Conservation (phyloP, 2,888 invertebrate species). For the Phoenoteleia sp. region DNA sequence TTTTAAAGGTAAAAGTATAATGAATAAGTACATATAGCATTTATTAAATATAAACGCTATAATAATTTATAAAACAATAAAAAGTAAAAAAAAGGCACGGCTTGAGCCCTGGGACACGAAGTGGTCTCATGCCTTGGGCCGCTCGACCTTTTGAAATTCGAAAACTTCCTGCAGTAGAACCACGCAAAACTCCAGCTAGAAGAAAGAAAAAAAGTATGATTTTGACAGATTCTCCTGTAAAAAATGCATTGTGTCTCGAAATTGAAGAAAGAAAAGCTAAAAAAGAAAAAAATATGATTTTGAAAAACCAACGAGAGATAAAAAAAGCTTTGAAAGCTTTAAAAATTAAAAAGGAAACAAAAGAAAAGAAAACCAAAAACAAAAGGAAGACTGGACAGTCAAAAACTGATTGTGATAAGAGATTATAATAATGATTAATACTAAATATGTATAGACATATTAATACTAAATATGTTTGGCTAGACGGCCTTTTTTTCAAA, state of each 20-base stretch:
- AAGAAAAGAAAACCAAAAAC: background rate
- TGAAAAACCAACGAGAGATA: conserved; percentile 16
- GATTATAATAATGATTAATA: too few species aligned
- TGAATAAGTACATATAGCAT: too few species aligned
- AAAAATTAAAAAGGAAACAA: background rate
- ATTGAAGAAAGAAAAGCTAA: conserved; percentile 11
- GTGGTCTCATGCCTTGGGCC: too few species aligned
- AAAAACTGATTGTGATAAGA: background rate
- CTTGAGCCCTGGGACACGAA: too few species aligned
- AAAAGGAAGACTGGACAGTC: background rate
- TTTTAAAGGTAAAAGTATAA: too few species aligned
- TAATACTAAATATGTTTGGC: too few species aligned
- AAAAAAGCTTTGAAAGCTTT: conserved; percentile 7
- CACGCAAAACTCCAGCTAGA: conserved; percentile 27
- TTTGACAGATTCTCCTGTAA: conserved; percentile 37
- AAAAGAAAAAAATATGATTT: conserved; percentile 11
- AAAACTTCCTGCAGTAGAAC: conserved; percentile 22
- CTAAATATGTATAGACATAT: too few species aligned
- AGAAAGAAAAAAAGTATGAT: conserved; percentile 49
- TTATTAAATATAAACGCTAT: too few species aligned
- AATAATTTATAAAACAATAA: too few species aligned
- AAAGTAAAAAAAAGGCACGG: too few species aligned
- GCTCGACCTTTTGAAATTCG: background rate
- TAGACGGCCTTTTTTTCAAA: too few species aligned
- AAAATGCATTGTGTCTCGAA: conserved; percentile 4